Evolutionary conservation across 2,113 vertebrate genomes (phyloP).

Genomic region (Sakesphorus luctuosus): DNA sequence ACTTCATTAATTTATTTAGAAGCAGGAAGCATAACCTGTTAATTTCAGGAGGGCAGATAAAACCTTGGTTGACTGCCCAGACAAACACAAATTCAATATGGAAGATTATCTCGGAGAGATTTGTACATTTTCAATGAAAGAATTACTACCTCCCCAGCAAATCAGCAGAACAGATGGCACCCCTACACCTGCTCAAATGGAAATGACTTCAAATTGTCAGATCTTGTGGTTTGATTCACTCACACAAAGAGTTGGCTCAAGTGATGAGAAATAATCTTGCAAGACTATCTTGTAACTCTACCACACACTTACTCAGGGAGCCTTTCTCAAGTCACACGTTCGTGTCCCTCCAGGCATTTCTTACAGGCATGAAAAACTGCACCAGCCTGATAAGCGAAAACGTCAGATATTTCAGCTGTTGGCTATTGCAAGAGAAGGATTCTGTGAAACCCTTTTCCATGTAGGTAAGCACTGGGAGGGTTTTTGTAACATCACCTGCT

Average conservation of each 20-base stretch:
- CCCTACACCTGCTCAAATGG: background rate
- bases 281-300: background rate
- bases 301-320: background rate
- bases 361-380: background rate
- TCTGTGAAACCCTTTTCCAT: background rate
- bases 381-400: background rate
- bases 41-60: background rate
- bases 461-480: background rate
- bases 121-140: background rate
- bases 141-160: background rate
- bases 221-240: background rate
- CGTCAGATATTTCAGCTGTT: background rate
- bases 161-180: background rate
- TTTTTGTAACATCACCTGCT: background rate
- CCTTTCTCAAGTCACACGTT: background rate
- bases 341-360: background rate
- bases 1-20: background rate
- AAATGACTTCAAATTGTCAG: conserved; percentile 2
- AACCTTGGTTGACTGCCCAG: background rate
- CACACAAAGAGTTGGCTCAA: background rate
- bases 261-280: background rate
- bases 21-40: background rate
- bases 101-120: background rate
- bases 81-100: background rate
- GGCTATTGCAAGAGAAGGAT: background rate